Percentiles rank a stretch among this genome's conserved stretches.
These are phyloP conservation scores for Hypselothyrea guttata DNA, from an alignment of 2,888 invertebrate species.

Conservation along the genomic window DNA sequence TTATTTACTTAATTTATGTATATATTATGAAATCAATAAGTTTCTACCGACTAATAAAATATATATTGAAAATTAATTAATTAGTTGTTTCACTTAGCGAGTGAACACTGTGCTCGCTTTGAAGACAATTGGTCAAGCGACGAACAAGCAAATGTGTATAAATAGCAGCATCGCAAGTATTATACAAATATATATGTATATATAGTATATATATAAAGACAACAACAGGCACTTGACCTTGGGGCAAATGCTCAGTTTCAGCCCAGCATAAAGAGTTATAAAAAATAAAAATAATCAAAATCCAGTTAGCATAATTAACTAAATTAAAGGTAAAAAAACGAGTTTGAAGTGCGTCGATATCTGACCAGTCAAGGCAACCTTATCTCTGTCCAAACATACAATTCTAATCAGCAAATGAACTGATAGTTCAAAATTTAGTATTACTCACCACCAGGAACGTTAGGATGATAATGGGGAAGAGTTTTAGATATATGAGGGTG, in stretches of 20 bases:
- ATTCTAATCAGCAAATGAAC: constrained; percentile 33
- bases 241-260: constrained; percentile 25
- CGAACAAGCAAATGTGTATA: constrained; percentile 32
- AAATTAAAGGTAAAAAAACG: constrained; percentile 31
- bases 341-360: constrained; percentile 28
- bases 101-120: constrained; percentile 5
- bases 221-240: constrained; percentile 56
- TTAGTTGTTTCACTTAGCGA: not conserved
- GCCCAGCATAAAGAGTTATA: constrained; percentile 8
- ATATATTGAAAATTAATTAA: too few species aligned
- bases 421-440: not conserved
- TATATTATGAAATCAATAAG: too few species aligned
- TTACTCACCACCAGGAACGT: constrained; percentile 82
- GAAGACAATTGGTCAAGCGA: constrained; percentile 15
- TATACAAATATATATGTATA: constrained; percentile 25
- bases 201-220: too few species aligned
- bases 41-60: too few species aligned
- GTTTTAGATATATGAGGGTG: constrained; percentile 82
- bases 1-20: too few species aligned
- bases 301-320: constrained; percentile 32
- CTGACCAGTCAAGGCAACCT: not conserved
- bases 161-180: constrained; percentile 61
- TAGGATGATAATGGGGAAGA: constrained; percentile 78
- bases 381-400: constrained; percentile 6
- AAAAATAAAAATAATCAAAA: constrained; percentile 31